phyloP scores from a whole-genome alignment of 2,888 invertebrate genomes.

The Drosophila subquinaria region DNA sequence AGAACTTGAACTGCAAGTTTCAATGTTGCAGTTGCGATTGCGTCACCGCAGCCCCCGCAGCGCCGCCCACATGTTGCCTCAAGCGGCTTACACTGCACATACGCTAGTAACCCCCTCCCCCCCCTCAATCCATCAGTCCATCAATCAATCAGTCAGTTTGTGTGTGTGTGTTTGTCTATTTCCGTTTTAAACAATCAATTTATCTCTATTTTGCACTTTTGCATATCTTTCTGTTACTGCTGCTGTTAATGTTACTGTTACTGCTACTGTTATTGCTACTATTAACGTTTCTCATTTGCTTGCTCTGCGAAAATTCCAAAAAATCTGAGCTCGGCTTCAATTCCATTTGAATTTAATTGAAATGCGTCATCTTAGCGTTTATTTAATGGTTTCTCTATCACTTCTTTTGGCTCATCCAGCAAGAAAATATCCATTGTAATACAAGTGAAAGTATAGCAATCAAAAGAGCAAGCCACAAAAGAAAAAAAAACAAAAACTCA shows the following conservation, averaged over 20 bases:
- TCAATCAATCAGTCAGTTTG: constrained; percentile 5
- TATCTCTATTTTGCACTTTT: constrained; percentile 11
- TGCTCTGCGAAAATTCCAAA: constrained; percentile 66
- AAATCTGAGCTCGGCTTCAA: constrained; percentile 25
- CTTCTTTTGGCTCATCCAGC: constrained; percentile 71
- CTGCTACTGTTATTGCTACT: constrained; percentile 10
- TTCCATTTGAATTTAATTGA: constrained; percentile 9
- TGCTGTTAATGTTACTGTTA: constrained; percentile 5
- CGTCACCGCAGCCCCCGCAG: constrained; percentile 40
- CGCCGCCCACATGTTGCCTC: constrained; percentile 81
- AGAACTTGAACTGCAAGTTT: constrained; percentile 72
- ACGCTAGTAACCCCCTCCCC: constrained; percentile 67
- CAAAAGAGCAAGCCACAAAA: constrained; percentile 70
- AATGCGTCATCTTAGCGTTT: constrained; percentile 37
- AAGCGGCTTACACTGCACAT: constrained; percentile 86
- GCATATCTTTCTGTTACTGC: constrained; percentile 11
- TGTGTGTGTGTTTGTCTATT: constrained; percentile 21
- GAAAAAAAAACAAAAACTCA: constrained; percentile 44
- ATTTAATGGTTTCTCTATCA: constrained; percentile 69
- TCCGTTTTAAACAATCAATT: constrained; percentile 8
- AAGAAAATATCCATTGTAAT: constrained; percentile 82
- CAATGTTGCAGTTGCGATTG: constrained; percentile 72
- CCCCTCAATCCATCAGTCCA: constrained; percentile 10
- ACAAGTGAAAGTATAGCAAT: constrained; percentile 81
- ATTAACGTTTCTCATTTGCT: constrained; percentile 72